Percentiles rank a stretch among this genome's conserved stretches.
Conservation (phyloP, 2,113 vertebrate genomes). For the Smithornis capensis region DNA sequence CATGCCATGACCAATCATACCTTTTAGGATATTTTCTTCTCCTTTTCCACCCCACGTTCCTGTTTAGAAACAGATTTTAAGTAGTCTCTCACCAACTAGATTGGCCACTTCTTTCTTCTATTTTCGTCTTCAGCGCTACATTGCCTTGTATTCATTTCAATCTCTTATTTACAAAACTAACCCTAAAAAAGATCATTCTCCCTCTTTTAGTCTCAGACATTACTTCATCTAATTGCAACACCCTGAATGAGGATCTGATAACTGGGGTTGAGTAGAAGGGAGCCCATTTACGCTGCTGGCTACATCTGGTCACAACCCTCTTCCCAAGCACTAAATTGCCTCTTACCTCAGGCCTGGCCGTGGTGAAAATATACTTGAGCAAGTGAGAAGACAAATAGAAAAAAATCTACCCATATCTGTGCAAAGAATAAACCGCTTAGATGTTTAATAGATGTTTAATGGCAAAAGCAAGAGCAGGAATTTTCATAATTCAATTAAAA, state of each 20-base stretch:
- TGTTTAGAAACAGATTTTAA: not conserved
- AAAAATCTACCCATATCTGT: not conserved
- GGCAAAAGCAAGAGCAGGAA: not conserved
- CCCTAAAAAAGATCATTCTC: not conserved
- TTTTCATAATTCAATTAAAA: not conserved
- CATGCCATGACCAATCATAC: not conserved
- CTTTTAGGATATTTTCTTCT: constrained; percentile 2
- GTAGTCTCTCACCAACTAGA: not conserved
- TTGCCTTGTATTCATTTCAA: not conserved
- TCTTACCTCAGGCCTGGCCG: not conserved
- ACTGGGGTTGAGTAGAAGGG: not conserved
- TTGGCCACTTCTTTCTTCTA: constrained; percentile 20
- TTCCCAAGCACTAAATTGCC: not conserved
- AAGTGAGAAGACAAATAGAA: not conserved
- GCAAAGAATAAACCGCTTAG: not conserved
- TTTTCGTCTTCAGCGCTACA: not conserved
- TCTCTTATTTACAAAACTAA: not conserved
- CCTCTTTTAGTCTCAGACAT: constrained; percentile 28
- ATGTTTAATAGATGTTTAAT: not conserved
- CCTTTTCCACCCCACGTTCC: constrained; percentile 12
- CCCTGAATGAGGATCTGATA: not conserved
- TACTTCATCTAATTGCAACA: constrained; percentile 47
- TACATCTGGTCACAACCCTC: not conserved
- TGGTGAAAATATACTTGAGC: not conserved
- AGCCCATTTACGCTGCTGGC: not conserved